Base-by-base conservation (phyloP, 2,113 vertebrate species). In the Copsychus sechellarum region DNA sequence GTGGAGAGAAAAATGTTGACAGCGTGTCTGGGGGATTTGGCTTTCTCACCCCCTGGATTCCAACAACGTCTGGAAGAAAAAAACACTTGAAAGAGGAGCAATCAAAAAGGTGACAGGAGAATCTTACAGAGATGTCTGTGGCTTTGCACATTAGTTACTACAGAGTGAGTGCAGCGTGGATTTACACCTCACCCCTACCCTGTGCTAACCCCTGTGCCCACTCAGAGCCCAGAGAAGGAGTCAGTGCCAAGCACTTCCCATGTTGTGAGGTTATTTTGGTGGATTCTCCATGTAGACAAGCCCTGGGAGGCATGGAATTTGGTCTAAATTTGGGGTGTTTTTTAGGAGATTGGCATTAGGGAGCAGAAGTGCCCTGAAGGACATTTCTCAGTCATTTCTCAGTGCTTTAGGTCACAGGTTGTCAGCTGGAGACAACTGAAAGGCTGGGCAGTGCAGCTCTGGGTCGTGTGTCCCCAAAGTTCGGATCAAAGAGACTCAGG, bases 221-320 rank as follows among this genome's bases (percentile, higher is more conserved):
- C 71, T 54, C 43, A 7, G 40, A 3, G 62, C 33, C 67, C 77
- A 8, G 56, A 47, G 36, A 20, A 77, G n/a, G 45, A 29, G 38
- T 2, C 1, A 11, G 65, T 54, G 86, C 89, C 83, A 23, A 66
- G 77, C 40, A 42, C 29, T 25, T 17, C 0, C 12, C 14, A 1
- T 0, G 8, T 0, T 12, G 71, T 14, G 56, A 45, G 16, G 18
- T 5, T 74, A n/a, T 54, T 15, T 7, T 0, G 29, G 18, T 25
- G 67, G 43, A 5, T 80, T 93, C 95, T 90, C 86, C 89, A 50
- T 29, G 57, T 48, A 93, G 96, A 88, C 86, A 92, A 95, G 76
- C 40, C 62, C 73, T 72, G 4, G 5, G 82, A n/a, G 58, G 34
- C 43, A 8, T 14, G 40, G 9, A 16, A 24, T 85, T 76, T 72